phyloP scores from a whole-genome alignment of 2,797 vertebrate genomes.

The Chelon auratus region DNA sequence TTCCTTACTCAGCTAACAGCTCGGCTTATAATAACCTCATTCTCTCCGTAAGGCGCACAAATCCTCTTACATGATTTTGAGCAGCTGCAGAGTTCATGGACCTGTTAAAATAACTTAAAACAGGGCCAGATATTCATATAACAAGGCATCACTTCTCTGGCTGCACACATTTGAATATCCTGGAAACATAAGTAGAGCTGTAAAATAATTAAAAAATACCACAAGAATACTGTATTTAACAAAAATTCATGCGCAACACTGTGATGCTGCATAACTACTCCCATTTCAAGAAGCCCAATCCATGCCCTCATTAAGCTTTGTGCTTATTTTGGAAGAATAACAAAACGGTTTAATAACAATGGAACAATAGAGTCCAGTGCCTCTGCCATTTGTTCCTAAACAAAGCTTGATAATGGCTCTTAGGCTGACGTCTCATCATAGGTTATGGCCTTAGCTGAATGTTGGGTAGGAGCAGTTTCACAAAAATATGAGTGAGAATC shows the following conservation, averaged over 20 bases:
- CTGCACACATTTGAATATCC: background rate
- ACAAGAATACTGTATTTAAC: background rate
- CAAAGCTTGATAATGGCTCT: background rate
- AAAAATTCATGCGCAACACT: background rate
- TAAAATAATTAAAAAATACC: background rate
- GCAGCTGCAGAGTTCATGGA: slow-evolving; percentile 16
- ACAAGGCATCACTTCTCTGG: background rate
- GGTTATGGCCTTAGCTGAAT: background rate
- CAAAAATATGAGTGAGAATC: background rate
- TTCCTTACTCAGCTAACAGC: slow-evolving; percentile 34
- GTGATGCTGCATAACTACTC: background rate
- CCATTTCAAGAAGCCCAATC: background rate
- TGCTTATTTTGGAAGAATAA: background rate
- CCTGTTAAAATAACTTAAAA: slow-evolving; percentile 17
- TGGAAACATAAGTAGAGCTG: background rate
- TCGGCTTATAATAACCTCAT: slow-evolving; percentile 25
- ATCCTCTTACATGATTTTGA: slow-evolving; percentile 55
- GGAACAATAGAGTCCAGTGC: background rate
- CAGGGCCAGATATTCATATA: slow-evolving; percentile 1
- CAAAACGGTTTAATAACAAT: background rate
- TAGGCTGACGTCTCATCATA: background rate
- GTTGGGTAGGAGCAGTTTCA: background rate
- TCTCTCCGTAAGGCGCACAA: slow-evolving; percentile 34
- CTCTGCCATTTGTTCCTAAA: background rate
- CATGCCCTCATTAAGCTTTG: background rate